Base-by-base conservation (phyloP, 2,888 invertebrate species). In the Sinotaia quadrata region DNA sequence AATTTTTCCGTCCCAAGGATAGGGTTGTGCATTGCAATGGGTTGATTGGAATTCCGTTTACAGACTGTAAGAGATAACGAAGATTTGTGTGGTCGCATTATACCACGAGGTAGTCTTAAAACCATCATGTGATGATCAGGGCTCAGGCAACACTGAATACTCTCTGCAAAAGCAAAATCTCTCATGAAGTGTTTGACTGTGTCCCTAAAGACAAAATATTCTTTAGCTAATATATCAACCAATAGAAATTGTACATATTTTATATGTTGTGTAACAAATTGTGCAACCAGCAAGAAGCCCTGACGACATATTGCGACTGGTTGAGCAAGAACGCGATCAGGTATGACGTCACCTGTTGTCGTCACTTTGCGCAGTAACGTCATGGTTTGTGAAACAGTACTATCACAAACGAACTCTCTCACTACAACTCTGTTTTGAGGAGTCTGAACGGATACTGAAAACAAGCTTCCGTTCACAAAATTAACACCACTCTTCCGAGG, bases 101-200 rank as follows among this genome's bases (percentile, higher is more conserved):
- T 62, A 7, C 47, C 29, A 29, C 68, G 71, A 5, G 73, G 75
- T 15, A 76, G 60, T 37, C 76, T 29, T 8, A 76, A 51, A 10
- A 76, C 33, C 47, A 70, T 63, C n/a, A 63, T 51, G 5, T 57
- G 33, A n/a, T 36, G 29, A 52, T 74, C 71, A 10, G 69, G 61
- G 21, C 72, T 71, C 12, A 76, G 67, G 29, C 67, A 60, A 65
- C 75, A 71, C 56, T 69, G 67, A 7, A 76, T 31, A 0, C 70
- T 68, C 12, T 58, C 27, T 15, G 70, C 56, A 18, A 65, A 27
- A 12, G 62, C 54, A 4, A 70, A 57, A 34, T 72, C 70, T 15
- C 66, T 62, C 15, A 51, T 68, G 34, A 76, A 76, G 34, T 69
- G 75, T 18, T 52, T 59, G n/a, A 52, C 24, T 24, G 66, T 65